These are phyloP conservation scores for Chlorodrepanis virens DNA, from an alignment of 2,113 vertebrate genomes.

Conservation along the genomic window DNA sequence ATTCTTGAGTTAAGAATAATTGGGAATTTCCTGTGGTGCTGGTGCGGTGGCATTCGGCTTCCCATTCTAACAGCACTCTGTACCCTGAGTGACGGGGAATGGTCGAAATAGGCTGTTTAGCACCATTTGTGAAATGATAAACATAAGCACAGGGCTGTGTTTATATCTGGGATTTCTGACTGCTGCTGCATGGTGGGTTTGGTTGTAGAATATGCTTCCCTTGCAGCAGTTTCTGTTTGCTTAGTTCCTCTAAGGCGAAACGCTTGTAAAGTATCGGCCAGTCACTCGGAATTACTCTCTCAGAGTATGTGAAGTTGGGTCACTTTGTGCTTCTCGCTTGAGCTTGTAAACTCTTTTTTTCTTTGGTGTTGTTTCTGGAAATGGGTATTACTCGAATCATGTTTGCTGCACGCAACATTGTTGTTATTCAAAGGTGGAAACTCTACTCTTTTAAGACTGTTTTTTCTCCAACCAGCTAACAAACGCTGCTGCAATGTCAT, in stretches of 20 bases:
- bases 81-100: accelerated
- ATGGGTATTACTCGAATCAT: accelerated
- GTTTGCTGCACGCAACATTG: neutral
- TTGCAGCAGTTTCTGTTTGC: neutral
- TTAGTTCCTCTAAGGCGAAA: neutral
- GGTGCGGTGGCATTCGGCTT: neutral
- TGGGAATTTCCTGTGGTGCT: conserved; percentile 54
- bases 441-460: neutral
- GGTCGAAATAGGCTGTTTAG: neutral
- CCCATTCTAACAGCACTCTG: neutral
- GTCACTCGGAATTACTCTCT: neutral
- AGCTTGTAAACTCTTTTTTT: neutral
- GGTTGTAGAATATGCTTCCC: neutral
- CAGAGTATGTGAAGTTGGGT: neutral
- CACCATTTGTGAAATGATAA: neutral
- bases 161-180: neutral
- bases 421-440: neutral
- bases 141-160: neutral
- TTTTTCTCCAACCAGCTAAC: neutral
- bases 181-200: neutral
- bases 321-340: neutral
- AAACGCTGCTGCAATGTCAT: neutral
- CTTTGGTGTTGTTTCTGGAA: neutral
- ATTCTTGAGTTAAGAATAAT: conserved; percentile 28
- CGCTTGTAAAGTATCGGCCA: accelerated